A percentile compares a stretch with the other conserved stretches of the same genome.
Evolutionary conservation across 2,888 invertebrate species (phyloP).

Genomic region (Tryphoninae sp.): DNA sequence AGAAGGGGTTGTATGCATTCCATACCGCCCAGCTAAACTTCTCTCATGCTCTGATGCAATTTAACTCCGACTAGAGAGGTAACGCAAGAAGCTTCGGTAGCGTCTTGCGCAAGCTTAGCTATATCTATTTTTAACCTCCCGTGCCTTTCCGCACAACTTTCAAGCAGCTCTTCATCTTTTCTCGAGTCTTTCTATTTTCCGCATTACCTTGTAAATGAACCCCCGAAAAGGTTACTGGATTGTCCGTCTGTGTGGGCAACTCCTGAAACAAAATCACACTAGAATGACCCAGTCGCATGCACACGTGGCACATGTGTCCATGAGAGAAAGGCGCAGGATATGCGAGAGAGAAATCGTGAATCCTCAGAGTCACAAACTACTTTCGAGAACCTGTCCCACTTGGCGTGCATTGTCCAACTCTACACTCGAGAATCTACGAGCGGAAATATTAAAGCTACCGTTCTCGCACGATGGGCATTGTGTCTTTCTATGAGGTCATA

Average conservation of each 20-base stretch:
- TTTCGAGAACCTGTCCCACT: constrained; percentile 35
- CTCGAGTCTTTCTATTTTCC: constrained; percentile 42
- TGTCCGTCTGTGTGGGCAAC: constrained; percentile 53
- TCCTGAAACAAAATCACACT: neutral
- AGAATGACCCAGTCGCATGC: neutral
- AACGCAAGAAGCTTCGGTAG: constrained; percentile 22
- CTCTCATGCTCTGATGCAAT: constrained; percentile 51
- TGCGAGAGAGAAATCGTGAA: constrained; percentile 6
- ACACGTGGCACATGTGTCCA: neutral
- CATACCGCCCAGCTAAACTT: constrained; percentile 39
- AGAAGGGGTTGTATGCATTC: constrained; percentile 24
- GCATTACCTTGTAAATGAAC: constrained; percentile 36
- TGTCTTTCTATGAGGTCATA: neutral
- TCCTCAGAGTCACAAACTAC: constrained; percentile 41
- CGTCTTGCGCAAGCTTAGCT: neutral
- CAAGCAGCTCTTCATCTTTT: constrained; percentile 26
- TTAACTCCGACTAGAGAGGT: constrained; percentile 29
- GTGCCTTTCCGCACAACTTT: constrained; percentile 23
- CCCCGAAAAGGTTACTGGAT: constrained; percentile 67
- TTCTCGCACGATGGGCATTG: constrained; percentile 14
- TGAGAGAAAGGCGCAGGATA: neutral
- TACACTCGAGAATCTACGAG: constrained; percentile 34
- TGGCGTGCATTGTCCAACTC: constrained; percentile 27
- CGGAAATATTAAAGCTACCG: constrained; percentile 36
- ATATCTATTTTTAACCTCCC: constrained; percentile 4